Evolutionary conservation across 2,888 invertebrate species (phyloP).

Genomic region (Mimumesa dahlbomi): DNA sequence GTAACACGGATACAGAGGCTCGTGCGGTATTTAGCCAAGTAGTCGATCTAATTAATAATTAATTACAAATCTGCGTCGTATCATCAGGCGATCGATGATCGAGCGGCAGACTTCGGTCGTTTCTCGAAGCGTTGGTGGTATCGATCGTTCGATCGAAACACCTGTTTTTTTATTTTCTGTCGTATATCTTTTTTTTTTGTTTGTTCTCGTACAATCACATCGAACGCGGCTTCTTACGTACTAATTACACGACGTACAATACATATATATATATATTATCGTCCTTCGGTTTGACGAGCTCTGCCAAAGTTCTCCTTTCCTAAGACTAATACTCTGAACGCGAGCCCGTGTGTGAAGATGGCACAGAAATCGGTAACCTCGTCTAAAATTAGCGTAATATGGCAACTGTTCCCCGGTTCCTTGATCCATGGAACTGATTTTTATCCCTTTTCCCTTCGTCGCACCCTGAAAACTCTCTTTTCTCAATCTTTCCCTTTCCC

Average conservation of each 20-base stretch:
- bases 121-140: constrained; percentile 1
- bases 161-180: too few relatives aligned
- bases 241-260: constrained; percentile 21
- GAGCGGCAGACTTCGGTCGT: constrained; percentile 2
- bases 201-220: constrained; percentile 1
- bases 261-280: constrained; percentile 37
- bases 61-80: constrained; percentile 30
- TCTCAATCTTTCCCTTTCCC: too few relatives aligned
- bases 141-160: too few relatives aligned
- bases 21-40: constrained; percentile 46
- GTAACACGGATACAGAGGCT: constrained; percentile 75
- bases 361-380: constrained; percentile 71
- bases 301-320: constrained; percentile 38
- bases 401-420: constrained; percentile 37
- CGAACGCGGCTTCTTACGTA: constrained; percentile 43
- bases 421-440: too few relatives aligned
- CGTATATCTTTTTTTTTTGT: background rate
- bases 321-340: constrained; percentile 44
- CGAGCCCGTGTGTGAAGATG: constrained; percentile 64
- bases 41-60: constrained; percentile 41
- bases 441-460: too few relatives aligned
- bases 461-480: too few relatives aligned
- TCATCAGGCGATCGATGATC: constrained; percentile 8
- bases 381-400: constrained; percentile 48
- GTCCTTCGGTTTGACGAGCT: constrained; percentile 42